Evolutionary conservation across 2,888 invertebrate genomes (phyloP), one percentile per base, ranked within the genome.

Genomic region (Amphipyra tragopoginis): DNA sequence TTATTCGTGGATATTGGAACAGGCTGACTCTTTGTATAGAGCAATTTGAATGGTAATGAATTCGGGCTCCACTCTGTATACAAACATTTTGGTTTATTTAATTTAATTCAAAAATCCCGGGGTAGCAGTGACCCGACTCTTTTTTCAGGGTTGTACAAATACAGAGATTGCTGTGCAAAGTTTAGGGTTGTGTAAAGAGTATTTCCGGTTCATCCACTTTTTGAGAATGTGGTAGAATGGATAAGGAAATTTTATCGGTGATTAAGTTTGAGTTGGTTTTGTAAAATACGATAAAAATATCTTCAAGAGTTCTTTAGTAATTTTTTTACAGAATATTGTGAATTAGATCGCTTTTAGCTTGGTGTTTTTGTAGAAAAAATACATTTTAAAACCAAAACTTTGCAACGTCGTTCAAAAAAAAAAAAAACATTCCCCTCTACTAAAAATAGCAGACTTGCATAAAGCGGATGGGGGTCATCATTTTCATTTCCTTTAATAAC

Each of bases 41-140:
- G 7, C 39, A 51, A 73, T 73, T 65, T 44, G 38, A 60, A 70
- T 67, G 57, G 43, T 66, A 76, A 70, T 66, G 7, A 63, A 66
- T 63, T 63, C 38, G 7, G 34, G 10, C 5, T 54, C 29, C 29
- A 38, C 29, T 54, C 7, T 9, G 26, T 49, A 34, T 48, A 33
- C 43, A 61, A 64, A 54, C 21, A 59, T 65, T 75, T 52, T 55
- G 56, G 56, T 72, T 59, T 13, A 62, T 64, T 59, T 51, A 49
- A 72, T 75, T 65, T 2, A 42, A 64, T 65, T 58, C 2, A 40
- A 47, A 52, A 64, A 56, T 36, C 8, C 43, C 11, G 11, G 29
- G 54, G 34, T 14, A 42, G 43, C 36, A 36, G 9, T 51, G 54
- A 26, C 9, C 14, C 5, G 7, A 10, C 2, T 14, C 21, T 29